Base-by-base conservation (phyloP, 2,113 vertebrate genomes). In the Dinomys branickii region DNA sequence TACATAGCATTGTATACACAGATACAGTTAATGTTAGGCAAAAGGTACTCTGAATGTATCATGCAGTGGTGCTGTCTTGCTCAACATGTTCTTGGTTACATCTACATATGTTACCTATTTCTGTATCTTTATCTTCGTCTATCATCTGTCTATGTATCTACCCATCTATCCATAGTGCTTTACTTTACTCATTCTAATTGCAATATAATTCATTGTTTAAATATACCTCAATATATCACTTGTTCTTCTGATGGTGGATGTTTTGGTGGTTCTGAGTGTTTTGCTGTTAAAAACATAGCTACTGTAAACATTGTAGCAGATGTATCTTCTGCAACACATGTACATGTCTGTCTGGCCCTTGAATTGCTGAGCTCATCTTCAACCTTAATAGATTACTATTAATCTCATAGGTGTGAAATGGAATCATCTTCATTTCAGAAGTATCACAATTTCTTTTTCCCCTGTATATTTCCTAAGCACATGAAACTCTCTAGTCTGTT, bases 401-500 rank as follows among this genome's bases (percentile, higher is more conserved):
- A 73, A 69, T 87, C 61, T 38, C 28, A 81, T 9, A 52, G 50
- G 30, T 93, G 30, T 75, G 56, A 88, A 47, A 59, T 71, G 20
- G 73, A 96, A 87, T 75, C 24, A 13, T 3, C 67, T n/a, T 52
- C 63, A 20, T 71, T 95, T 78, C 28, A 86, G 73, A 94, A 92
- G 19, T 52, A 94, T 44, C 58, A 54, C 28, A 12, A 56, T 71
- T 67, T 61, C 2, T 71, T 85, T 89, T 94, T 50, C 44, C 22
- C 41, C 7, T 94, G 50, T 71, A 7, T 50, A 54, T 88, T 85
- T 73, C n/a, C 35, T 59, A 67, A 88, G 50, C 16, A 52, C 59
- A 50, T 88, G 47, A 92, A 90, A 82, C 38, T 47, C 33, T 82
- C 24, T 2, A 78, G 38, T 85, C 38, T 87, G 17, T 73, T 71